These are phyloP conservation scores for Tauraco hartlaubi DNA, from an alignment of 2,797 vertebrate species.

Conservation along the genomic window DNA sequence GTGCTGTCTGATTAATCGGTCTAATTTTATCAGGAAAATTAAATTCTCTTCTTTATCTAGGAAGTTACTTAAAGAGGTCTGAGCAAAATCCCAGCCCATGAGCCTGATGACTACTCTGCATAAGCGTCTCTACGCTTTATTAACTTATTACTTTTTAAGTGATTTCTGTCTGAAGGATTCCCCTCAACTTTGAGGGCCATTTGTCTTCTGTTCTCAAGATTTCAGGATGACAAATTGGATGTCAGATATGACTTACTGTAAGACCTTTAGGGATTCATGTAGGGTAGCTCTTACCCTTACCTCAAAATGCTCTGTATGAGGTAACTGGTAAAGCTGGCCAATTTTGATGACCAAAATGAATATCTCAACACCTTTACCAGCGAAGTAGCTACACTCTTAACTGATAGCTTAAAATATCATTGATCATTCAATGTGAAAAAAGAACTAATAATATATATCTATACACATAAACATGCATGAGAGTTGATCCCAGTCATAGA, in stretches of 20 bases:
- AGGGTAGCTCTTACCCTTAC: background rate
- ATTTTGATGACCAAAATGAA: background rate
- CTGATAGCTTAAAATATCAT: background rate
- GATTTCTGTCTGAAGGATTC: slow-evolving; percentile 51
- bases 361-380: background rate
- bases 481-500: background rate
- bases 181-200: slow-evolving; percentile 37
- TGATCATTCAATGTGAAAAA: background rate
- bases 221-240: slow-evolving; percentile 50
- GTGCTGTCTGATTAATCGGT: slow-evolving; percentile 73
- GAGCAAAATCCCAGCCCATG: slow-evolving; percentile 29
- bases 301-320: background rate
- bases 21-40: slow-evolving; percentile 80
- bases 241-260: slow-evolving; percentile 18
- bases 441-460: background rate
- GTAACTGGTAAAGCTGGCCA: background rate
- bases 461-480: background rate
- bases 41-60: slow-evolving; percentile 60
- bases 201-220: slow-evolving; percentile 41
- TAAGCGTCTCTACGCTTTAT: slow-evolving; percentile 43
- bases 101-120: slow-evolving; percentile 37
- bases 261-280: background rate
- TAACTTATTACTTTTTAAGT: slow-evolving; percentile 66
- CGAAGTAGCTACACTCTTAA: background rate
- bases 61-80: slow-evolving; percentile 68